Conservation (phyloP, 2,797 vertebrate species). For the Parotocinclus haroldoi region DNA sequence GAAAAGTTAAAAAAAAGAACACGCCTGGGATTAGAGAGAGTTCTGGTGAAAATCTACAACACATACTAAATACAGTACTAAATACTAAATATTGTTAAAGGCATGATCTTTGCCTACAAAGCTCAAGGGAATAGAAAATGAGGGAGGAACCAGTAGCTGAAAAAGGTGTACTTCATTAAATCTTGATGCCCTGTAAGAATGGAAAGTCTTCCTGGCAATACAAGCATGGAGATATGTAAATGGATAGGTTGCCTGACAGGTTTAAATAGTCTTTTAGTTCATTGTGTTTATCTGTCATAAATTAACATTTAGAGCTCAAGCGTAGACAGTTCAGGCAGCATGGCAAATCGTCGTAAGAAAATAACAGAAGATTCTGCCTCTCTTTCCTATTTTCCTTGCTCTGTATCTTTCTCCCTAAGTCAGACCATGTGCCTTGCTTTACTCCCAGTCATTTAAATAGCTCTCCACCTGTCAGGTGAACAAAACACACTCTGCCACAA, state of each 20-base stretch:
- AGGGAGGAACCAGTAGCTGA: background rate
- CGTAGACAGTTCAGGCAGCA: constrained; percentile 47
- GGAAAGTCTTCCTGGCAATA: constrained; percentile 71
- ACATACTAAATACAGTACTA: no score
- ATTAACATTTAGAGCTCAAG: constrained; percentile 48
- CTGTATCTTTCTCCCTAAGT: constrained; percentile 36
- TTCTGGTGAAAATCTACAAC: no score
- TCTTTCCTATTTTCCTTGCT: no score
- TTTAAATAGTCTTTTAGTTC: constrained; percentile 58
- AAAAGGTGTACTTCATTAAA: no score
- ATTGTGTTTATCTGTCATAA: constrained; percentile 58
- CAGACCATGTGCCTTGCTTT: constrained; percentile 69
- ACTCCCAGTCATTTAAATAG: constrained; percentile 81
- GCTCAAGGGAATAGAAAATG: background rate
- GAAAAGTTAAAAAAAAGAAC: no score
- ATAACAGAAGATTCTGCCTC: no score
- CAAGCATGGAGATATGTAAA: constrained; percentile 83
- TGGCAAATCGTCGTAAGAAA: constrained; percentile 50
- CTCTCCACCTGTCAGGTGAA: constrained; percentile 80
- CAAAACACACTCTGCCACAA: constrained; percentile 73
- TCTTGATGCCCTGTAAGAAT: no score
- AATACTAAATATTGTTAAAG: background rate
- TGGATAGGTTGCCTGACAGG: constrained; percentile 77
- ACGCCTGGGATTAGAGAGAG: no score
- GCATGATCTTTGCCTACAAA: constrained; percentile 7